Evolutionary conservation across 1,140 invertebrate species (phyloP), one percentile per base, ranked within the genome.

Genomic region (Adoxophyes honmai): DNA sequence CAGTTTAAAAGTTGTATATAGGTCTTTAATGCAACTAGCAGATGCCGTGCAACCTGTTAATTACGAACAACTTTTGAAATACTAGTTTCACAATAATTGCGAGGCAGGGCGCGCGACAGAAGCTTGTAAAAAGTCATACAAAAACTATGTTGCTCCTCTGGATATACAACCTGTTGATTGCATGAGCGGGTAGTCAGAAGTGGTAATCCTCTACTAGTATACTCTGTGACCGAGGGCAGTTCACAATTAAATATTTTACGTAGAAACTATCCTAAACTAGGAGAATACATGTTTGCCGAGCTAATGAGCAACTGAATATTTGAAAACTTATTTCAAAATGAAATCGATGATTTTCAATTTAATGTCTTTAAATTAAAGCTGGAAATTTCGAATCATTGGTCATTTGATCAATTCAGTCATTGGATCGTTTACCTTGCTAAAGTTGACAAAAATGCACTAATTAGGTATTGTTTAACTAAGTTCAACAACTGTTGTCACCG

Each of bases 71-170:
- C 67, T 74, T 78, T 73, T 73, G 42, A 62, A 73, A 75, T 74
- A 76, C 78, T 75, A 82, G 73, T 75, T 74, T 66, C 61, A 64
- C 58, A 68, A 75, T 75, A 78, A 78, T 75, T 78, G 66, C 65
- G 70, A 62, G 56, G 65, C 59, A 68, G 70, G 70, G 62, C 63
- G 73, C 68, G 76, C 70, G 72, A 73, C 68, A 73, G 68, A 62
- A 65, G 62, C 57, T 28, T 48, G 57, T 60, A 75, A 76, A 77
- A 78, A 78, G 63, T 59, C 11, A 55, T 52, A 62, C 59, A 78
- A 70, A 76, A 71, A 57, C 57, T 44, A 59, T 59, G 63, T 56
- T 34, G 52, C 56, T 57, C 33, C 15, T 68, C 67, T 73, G 54
- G 57, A 64, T 68, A 69, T 67, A 62, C 59, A 71, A 71, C 64